Percentiles rank a stretch among this genome's conserved stretches.
These are phyloP conservation scores for Cyrtonyx montezumae DNA, from an alignment of 2,113 vertebrate species.

Conservation along the genomic window DNA sequence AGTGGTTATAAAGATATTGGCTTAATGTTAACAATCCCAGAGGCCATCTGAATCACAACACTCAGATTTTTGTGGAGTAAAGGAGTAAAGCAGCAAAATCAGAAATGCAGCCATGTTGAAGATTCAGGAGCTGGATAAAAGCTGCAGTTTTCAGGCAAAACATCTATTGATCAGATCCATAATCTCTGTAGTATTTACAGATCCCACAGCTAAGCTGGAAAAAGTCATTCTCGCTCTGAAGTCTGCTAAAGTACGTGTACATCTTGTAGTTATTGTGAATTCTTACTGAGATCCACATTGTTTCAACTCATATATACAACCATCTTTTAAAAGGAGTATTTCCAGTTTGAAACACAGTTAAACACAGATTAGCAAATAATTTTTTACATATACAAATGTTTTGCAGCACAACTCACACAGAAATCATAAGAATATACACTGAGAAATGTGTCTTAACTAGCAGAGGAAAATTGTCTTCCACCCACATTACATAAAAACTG, in stretches of 20 bases:
- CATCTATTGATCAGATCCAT: fast-evolving
- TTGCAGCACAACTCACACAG: background rate
- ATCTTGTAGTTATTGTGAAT: background rate
- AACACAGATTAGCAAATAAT: background rate
- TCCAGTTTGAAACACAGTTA: background rate
- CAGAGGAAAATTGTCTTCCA: background rate
- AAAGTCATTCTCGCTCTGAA: background rate
- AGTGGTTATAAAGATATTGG: background rate
- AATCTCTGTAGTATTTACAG: fast-evolving
- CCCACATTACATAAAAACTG: background rate
- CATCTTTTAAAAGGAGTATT: background rate
- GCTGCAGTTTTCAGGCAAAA: background rate
- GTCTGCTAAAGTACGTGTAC: background rate
- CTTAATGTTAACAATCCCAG: background rate
- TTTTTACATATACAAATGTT: background rate
- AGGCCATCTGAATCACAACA: background rate
- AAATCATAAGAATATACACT: background rate
- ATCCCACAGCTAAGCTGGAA: background rate
- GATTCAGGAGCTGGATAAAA: background rate
- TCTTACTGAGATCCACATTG: background rate
- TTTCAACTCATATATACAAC: background rate
- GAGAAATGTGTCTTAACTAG: background rate
- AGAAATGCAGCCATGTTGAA: background rate
- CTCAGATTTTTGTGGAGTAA: no score
- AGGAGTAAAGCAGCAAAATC: background rate